These are phyloP conservation scores for Nyctalus aviator DNA, from an alignment of 2,797 vertebrate genomes.

Conservation along the genomic window DNA sequence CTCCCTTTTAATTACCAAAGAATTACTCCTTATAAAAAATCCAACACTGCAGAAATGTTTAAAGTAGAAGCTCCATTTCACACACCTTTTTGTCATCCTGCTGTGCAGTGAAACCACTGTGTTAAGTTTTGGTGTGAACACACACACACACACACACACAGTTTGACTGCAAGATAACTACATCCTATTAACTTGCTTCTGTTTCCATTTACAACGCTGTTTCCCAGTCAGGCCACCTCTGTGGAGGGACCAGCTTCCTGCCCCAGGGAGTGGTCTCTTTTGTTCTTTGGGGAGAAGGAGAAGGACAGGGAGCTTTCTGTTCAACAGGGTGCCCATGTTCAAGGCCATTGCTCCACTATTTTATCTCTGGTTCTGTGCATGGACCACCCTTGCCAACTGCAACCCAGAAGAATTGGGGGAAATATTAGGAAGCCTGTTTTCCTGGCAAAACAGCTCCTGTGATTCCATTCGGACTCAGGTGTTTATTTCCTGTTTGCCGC, in stretches of 20 bases:
- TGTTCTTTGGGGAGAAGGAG: not conserved
- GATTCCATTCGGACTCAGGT: not conserved
- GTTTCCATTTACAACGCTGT: accelerated
- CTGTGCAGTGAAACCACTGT: not conserved
- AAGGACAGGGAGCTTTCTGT: not conserved
- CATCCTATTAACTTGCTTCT: not conserved
- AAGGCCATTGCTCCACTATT: not conserved
- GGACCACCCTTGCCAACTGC: not conserved
- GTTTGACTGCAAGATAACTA: not conserved
- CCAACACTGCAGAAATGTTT: not conserved
- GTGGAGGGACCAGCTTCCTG: not conserved
- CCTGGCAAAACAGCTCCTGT: too few relatives aligned
- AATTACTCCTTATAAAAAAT: not conserved
- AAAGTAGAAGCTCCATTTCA: not conserved
- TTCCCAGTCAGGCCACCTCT: not conserved
- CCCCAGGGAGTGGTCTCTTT: not conserved
- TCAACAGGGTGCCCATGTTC: accelerated
- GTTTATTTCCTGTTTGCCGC: not conserved
- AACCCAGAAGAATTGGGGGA: not conserved
- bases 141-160: not conserved
- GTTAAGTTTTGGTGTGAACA: not conserved
- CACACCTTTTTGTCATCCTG: not conserved
- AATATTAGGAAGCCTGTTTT: accelerated
- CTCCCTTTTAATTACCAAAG: not conserved
- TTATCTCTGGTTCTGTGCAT: accelerated